A percentile compares a stretch with the other conserved stretches of the same genome.
Conservation (phyloP, 2,888 invertebrate genomes). For the Blastobasis adustella region DNA sequence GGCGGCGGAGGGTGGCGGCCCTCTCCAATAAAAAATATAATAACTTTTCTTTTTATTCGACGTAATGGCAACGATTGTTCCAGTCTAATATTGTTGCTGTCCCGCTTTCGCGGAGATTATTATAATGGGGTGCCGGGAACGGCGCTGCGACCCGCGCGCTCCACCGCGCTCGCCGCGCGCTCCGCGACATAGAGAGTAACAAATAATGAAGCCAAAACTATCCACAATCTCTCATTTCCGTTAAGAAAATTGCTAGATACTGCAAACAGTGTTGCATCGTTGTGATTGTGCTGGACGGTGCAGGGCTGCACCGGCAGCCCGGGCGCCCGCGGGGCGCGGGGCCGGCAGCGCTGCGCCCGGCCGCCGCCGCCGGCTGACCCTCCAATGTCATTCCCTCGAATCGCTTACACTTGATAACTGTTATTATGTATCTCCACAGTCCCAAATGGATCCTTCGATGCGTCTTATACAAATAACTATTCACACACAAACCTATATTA, state of each 20-base stretch:
- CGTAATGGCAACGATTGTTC: slow-evolving; percentile 70
- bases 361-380: slow-evolving; percentile 16
- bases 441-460: slow-evolving; percentile 15
- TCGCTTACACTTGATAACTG: slow-evolving; percentile 30
- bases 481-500: slow-evolving; percentile 24
- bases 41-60: slow-evolving; percentile 75
- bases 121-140: slow-evolving; percentile 51
- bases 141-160: slow-evolving; percentile 17
- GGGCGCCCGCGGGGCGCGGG: background rate
- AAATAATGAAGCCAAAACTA: too few species aligned
- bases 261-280: too few species aligned
- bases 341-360: background rate
- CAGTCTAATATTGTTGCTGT: slow-evolving; percentile 62
- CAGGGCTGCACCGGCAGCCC: background rate
- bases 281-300: background rate
- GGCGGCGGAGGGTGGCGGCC: slow-evolving; percentile 69
- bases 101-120: slow-evolving; percentile 58
- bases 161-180: background rate
- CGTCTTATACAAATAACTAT: slow-evolving; percentile 25
- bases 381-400: slow-evolving; percentile 21
- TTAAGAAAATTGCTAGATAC: too few species aligned
- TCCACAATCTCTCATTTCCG: too few species aligned
- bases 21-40: slow-evolving; percentile 74
- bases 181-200: too few species aligned
- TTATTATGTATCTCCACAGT: slow-evolving; percentile 24